Evolutionary conservation across 2,888 invertebrate genomes (phyloP).

Genomic region (Pristionchus exspectatus): DNA sequence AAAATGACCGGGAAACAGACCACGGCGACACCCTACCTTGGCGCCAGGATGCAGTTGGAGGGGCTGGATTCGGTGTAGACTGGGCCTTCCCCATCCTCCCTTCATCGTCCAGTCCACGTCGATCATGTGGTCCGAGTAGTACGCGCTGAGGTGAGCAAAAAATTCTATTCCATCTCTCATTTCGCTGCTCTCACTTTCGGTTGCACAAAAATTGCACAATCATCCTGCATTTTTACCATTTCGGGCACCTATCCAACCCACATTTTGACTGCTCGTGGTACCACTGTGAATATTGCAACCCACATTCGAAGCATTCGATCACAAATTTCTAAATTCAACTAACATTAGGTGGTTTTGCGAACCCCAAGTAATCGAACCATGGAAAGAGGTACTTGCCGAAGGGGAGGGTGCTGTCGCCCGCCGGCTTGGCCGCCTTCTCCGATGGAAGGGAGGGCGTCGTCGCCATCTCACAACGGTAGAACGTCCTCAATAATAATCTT

Average conservation of each 20-base stretch:
- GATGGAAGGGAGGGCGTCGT: conserved; percentile 61
- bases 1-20: too few relatives aligned
- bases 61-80: conserved; percentile 91
- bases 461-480: conserved; percentile 66
- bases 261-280: too few relatives aligned
- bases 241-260: too few relatives aligned
- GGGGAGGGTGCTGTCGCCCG: conserved; percentile 8
- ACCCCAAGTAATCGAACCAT: too few relatives aligned
- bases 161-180: too few relatives aligned
- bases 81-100: conserved; percentile 93
- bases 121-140: conserved; percentile 95
- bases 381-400: conserved; percentile 86
- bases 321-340: too few relatives aligned
- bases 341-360: too few relatives aligned
- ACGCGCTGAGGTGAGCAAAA: conserved; percentile 64
- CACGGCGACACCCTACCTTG: conserved; percentile 88
- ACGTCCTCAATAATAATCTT: conserved; percentile 56
- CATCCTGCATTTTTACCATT: too few relatives aligned
- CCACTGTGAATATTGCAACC: too few relatives aligned
- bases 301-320: too few relatives aligned
- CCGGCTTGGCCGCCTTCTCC: conserved; percentile 61
- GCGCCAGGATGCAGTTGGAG: conserved; percentile 94
- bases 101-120: conserved; percentile 86
- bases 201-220: too few relatives aligned
- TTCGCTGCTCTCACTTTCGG: too few relatives aligned